Evolutionary conservation across 2,888 invertebrate genomes (phyloP).

Genomic region (Tridacna crocea): DNA sequence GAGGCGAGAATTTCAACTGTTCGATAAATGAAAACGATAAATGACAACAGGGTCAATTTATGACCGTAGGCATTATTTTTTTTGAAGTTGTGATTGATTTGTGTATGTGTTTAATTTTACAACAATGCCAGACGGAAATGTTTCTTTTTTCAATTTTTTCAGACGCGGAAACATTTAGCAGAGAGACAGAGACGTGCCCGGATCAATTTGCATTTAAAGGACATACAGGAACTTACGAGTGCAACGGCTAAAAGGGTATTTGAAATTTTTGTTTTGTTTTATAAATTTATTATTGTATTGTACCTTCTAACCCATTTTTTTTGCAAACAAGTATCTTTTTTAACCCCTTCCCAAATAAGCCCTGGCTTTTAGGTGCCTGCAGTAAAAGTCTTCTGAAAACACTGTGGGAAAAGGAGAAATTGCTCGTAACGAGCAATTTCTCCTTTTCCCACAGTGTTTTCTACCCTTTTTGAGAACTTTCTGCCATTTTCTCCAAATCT

Average conservation of each 20-base stretch:
- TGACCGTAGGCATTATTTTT: slow-evolving; percentile 14
- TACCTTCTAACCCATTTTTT: neutral
- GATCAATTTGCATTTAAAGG: slow-evolving; percentile 52
- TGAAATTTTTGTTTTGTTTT: neutral
- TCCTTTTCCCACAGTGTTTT: no score
- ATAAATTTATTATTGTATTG: neutral
- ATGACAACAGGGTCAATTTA: neutral
- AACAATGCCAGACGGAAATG: neutral
- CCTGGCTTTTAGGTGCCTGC: no score
- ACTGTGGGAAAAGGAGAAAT: no score
- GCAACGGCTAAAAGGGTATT: slow-evolving; percentile 15
- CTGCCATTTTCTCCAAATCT: no score
- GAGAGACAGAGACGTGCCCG: slow-evolving; percentile 59
- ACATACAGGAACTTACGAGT: slow-evolving; percentile 44
- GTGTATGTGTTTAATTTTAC: slow-evolving; percentile 14
- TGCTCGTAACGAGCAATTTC: no score
- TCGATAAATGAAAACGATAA: neutral
- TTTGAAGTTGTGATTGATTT: slow-evolving; percentile 18
- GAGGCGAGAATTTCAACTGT: no score
- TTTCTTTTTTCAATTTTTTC: slow-evolving; percentile 20
- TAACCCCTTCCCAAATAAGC: no score
- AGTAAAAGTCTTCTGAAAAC: no score
- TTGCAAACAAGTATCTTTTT: no score
- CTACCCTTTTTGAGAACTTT: no score
- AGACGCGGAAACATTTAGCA: slow-evolving; percentile 60